Evolutionary conservation across 2,797 vertebrate genomes (phyloP).

Genomic region (Parambassis ranga): DNA sequence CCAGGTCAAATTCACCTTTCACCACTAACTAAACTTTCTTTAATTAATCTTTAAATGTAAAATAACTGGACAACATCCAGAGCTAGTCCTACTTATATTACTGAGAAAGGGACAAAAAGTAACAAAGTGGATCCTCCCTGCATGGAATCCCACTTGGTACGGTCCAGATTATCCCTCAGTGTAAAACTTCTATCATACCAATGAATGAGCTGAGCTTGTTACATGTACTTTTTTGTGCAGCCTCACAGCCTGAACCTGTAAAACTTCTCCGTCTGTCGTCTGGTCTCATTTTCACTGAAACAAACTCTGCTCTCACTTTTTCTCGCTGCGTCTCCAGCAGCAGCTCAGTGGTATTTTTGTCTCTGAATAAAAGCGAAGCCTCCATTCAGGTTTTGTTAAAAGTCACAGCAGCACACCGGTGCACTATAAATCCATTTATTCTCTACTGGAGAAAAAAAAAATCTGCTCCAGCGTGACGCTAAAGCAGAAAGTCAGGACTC

Average conservation of each 20-base stretch:
- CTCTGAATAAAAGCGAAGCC: slow-evolving; percentile 17
- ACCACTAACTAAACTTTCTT: too few relatives aligned
- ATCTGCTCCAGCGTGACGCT: not conserved
- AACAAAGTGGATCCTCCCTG: too few relatives aligned
- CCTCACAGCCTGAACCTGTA: not conserved
- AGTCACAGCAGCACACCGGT: not conserved
- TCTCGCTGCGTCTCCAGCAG: not conserved
- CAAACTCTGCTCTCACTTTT: not conserved
- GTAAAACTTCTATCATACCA: too few relatives aligned
- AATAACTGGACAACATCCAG: too few relatives aligned
- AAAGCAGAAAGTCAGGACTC: slow-evolving; percentile 12
- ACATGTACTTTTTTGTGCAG: too few relatives aligned
- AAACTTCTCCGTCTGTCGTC: slow-evolving; percentile 16
- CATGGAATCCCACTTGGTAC: not conserved
- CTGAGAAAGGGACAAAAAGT: too few relatives aligned
- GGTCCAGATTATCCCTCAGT: too few relatives aligned
- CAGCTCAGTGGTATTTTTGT: slow-evolving; percentile 28
- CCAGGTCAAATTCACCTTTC: too few relatives aligned
- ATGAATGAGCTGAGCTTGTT: too few relatives aligned
- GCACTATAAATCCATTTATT: slow-evolving; percentile 3
- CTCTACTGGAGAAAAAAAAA: not conserved
- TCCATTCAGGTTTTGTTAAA: slow-evolving; percentile 20
- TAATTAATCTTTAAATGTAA: too few relatives aligned
- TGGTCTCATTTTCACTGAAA: slow-evolving; percentile 18
- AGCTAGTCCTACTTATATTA: too few relatives aligned